Evolutionary conservation across 2,888 invertebrate genomes (phyloP).

Genomic region (Ophion ventricosus): DNA sequence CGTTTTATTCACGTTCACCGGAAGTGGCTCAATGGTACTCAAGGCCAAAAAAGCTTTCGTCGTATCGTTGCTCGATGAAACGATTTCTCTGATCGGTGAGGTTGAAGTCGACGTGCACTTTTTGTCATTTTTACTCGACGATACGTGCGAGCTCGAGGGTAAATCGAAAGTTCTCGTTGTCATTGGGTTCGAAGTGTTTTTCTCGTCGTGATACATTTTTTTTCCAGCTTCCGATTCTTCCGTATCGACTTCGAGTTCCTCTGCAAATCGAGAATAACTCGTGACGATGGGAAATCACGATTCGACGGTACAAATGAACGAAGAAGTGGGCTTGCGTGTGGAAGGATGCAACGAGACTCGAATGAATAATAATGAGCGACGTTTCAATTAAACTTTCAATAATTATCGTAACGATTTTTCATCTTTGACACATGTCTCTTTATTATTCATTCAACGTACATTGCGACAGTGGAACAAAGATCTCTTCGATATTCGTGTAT

Average conservation of each 20-base stretch:
- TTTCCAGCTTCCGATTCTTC: slow-evolving; percentile 21
- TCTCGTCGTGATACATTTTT: slow-evolving; percentile 34
- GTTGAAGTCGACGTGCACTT: slow-evolving; percentile 61
- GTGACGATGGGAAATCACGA: neutral
- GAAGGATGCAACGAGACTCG: slow-evolving; percentile 69
- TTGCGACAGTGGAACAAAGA: slow-evolving; percentile 40
- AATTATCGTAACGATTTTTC: slow-evolving; percentile 44
- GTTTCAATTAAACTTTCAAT: slow-evolving; percentile 66
- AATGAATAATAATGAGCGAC: slow-evolving; percentile 80
- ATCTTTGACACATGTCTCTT: slow-evolving; percentile 71
- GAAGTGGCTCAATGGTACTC: slow-evolving; percentile 19
- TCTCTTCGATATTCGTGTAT: slow-evolving; percentile 23
- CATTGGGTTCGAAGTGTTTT: neutral
- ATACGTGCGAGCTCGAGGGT: neutral
- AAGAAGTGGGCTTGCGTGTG: slow-evolving; percentile 2
- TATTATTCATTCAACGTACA: slow-evolving; percentile 82
- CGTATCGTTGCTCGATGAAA: slow-evolving; percentile 16
- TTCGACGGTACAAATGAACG: neutral
- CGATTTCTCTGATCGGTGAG: slow-evolving; percentile 65
- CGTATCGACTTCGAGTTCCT: slow-evolving; percentile 21
- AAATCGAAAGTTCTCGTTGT: slow-evolving; percentile 21
- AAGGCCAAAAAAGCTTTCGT: neutral
- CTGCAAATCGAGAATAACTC: slow-evolving; percentile 48
- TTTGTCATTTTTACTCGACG: slow-evolving; percentile 29
- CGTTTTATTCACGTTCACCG: slow-evolving; percentile 7